A percentile compares a stretch with the other conserved stretches of the same genome.
phyloP scores from a whole-genome alignment of 2,797 vertebrate species.

The Siniperca obscura region DNA sequence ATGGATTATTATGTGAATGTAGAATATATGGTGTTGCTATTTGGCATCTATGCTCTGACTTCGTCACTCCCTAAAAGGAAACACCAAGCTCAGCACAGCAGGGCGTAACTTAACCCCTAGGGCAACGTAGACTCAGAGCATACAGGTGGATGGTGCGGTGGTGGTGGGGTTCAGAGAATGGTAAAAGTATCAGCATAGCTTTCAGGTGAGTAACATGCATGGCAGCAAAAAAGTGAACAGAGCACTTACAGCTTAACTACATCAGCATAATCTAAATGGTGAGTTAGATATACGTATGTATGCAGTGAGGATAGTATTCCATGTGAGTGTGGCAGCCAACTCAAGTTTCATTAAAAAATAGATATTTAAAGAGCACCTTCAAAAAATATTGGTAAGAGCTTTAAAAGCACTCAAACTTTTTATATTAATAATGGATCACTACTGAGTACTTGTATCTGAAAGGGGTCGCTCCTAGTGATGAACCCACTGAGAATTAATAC shows the following conservation, averaged over 20 bases:
- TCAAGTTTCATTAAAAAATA: not conserved
- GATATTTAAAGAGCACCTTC: not conserved
- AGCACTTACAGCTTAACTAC: conserved; percentile 16
- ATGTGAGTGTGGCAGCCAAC: not conserved
- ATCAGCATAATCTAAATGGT: conserved; percentile 13
- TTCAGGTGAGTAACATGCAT: not conserved
- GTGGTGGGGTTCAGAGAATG: conserved; percentile 2
- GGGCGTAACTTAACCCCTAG: not conserved
- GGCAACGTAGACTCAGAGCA: not conserved
- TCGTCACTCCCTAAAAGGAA: not conserved
- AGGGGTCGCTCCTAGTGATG: too few species aligned
- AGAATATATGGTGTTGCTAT: too few species aligned
- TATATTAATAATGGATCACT: too few species aligned
- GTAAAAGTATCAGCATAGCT: not conserved
- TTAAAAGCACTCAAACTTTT: too few species aligned
- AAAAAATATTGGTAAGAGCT: too few species aligned
- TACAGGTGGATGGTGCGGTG: conserved; percentile 10
- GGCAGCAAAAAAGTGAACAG: not conserved
- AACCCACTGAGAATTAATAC: too few species aligned
- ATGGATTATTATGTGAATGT: not conserved
- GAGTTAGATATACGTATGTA: not conserved
- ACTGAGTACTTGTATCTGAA: too few species aligned
- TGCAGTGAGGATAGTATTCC: not conserved
- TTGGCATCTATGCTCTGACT: not conserved
- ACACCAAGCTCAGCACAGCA: conserved; percentile 28